Evolutionary conservation across 2,113 vertebrate genomes (phyloP), one percentile per base, ranked within the genome.

Genomic region (Morone saxatilis): DNA sequence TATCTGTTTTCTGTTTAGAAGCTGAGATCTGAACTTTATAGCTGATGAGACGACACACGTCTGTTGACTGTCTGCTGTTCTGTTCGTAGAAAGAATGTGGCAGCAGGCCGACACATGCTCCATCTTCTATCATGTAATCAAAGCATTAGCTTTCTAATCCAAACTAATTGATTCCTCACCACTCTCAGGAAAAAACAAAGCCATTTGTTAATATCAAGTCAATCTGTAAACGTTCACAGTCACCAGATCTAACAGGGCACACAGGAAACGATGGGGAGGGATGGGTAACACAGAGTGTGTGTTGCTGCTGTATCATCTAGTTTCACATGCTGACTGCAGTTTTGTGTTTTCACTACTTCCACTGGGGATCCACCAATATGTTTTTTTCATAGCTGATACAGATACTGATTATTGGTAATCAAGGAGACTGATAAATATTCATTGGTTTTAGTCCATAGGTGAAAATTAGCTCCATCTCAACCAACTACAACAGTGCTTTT

Each of bases 121-220:
- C 6, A 25, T 51, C 22, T 13, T 76, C 53, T 62, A 20, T 66
- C 59, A 63, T 66, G 51, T 67, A 51, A 75, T 76, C 71, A 76
- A 14, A 76, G 60, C 53, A 76, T 80, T 69, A 69, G 57, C 12
- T 45, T 12, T 41, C 14, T 74, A 83, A 83, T 87, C 45, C 53
- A 53, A 19, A 79, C 25, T 79, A 75, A 83, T 67, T 80, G 71
- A 48, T 61, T 83, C 60, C 38, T 71, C 16, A 6, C 6, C 8
- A 19, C 70, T 38, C 41, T 47, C n/a, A 45, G 68, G 65, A 41
- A 81, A 63, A 74, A 69, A 74, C 61, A 54, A 63, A 78, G 62
- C 31, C 54, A 73, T 78, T 69, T 73, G 68, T 77, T 68, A 61
- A 57, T 69, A 38, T 54, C 31, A 74, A 81, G 68, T 76, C 36